Evolutionary conservation across 2,888 invertebrate genomes (phyloP), one percentile per base, ranked within the genome.

Genomic region (Serripes groenlandicus): DNA sequence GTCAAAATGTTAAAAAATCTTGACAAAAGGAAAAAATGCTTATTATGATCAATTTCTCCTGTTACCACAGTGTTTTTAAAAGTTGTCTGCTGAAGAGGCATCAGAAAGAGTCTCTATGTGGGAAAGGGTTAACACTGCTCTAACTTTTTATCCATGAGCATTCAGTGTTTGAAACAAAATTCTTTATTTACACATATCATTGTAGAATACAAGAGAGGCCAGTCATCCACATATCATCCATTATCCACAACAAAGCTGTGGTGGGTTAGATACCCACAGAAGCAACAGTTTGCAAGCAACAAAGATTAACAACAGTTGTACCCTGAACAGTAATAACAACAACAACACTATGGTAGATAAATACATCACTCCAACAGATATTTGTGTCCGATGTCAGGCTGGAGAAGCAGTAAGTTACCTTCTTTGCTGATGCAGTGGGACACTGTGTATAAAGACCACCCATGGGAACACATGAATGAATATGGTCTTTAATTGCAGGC

Each of bases 301-400:
- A 11, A 56, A 23, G 56, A 56, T n/a, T 11, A 26, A 56, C n/a
- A 26, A 1, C 23, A 2, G 5, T 56, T 11, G 11, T 56, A 5
- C 3, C 28, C 11, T 23, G 23, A 56, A 56, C 56, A 56, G 23
- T 26, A 56, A 56, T 23, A 56, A 26, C 56, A 56, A 56, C n/a
- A 56, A 56, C 56, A 56, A 56, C 56, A 56, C 2, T 26, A 11
- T 56, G 21, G 28, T 26, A 11, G 23, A 56, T 56, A n/a, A 23
- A 56, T 56, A 56, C 23, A 56, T 56, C 3, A 26, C 56, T 11
- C 56, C 30, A 15, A 9, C 18, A 15, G 32, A 34, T 11, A 26
- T 56, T 15, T 72, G 72, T 72, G 23, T 72, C 15, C 49, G 72
- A 35, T 72, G 72, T n/a, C 72, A 72, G 18, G 72, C 72, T 3